These are phyloP conservation scores for Hirtodrosophila duncani DNA, from an alignment of 2,888 invertebrate genomes.

Conservation along the genomic window DNA sequence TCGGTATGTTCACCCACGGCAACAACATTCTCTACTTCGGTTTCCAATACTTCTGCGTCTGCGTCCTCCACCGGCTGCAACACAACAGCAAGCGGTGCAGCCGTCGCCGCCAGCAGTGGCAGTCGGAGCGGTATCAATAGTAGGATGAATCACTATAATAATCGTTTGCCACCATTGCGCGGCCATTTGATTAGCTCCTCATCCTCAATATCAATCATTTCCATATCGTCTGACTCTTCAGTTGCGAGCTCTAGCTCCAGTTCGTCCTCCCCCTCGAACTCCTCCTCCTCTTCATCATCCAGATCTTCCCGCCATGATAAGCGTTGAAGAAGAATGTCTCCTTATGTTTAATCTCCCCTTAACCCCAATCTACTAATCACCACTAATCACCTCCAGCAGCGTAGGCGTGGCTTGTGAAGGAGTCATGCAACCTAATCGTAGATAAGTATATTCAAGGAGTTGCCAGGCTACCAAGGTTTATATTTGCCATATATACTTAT, in stretches of 20 bases:
- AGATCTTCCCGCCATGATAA: constrained; percentile 39
- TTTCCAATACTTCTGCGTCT: no score
- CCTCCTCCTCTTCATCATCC: constrained; percentile 37
- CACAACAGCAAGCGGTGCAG: constrained; percentile 31
- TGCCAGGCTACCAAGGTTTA: no score
- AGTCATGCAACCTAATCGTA: no score
- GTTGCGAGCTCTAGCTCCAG: constrained; percentile 56
- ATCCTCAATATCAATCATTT: constrained; percentile 74
- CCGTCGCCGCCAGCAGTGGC: constrained; percentile 7
- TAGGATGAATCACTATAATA: constrained; percentile 12
- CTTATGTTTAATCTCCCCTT: no score
- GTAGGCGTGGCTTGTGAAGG: no score
- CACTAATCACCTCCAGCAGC: no score
- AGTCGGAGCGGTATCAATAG: constrained; percentile 11
- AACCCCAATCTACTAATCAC: no score
- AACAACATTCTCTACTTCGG: no score
- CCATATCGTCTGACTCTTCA: constrained; percentile 76
- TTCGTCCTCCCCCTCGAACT: constrained; percentile 46
- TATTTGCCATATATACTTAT: no score
- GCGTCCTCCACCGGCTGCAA: constrained; percentile 34
- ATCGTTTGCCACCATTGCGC: constrained; percentile 47
- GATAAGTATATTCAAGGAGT: no score
- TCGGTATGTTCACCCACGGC: constrained; percentile 20
- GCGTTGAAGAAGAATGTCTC: constrained; percentile 1
- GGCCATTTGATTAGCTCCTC: constrained; percentile 64